Evolutionary conservation across 2,113 vertebrate genomes (phyloP).

Genomic region (Psettodes erumei): DNA sequence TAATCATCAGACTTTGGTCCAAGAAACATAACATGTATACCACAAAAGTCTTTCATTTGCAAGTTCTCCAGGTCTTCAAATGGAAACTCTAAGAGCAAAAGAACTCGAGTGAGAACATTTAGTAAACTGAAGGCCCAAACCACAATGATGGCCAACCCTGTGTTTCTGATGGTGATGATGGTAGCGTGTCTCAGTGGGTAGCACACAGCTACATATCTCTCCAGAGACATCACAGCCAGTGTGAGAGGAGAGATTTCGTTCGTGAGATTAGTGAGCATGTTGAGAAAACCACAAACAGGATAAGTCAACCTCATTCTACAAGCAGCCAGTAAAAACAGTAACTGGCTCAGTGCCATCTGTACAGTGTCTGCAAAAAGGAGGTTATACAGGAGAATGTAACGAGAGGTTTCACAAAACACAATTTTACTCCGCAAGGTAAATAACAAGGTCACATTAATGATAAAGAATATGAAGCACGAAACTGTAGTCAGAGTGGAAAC

Average conservation of each 20-base stretch:
- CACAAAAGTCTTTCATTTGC: constrained; percentile 35
- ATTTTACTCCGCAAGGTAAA: constrained; percentile 45
- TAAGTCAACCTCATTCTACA: not conserved
- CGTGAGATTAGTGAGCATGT: constrained; percentile 8
- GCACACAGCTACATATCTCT: constrained; percentile 76
- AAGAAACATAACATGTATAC: not conserved
- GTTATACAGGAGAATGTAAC: constrained; percentile 63
- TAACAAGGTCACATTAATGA: constrained; percentile 49
- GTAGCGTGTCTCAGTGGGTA: constrained; percentile 70
- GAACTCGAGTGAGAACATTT: constrained; percentile 8
- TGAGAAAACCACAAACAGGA: constrained; percentile 41
- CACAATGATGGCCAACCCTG: constrained; percentile 29
- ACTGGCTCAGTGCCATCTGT: constrained; percentile 32
- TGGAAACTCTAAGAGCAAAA: constrained; percentile 35
- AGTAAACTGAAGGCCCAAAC: constrained; percentile 62
- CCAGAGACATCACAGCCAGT: constrained; percentile 74
- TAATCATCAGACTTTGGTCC: not conserved
- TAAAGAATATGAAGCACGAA: constrained; percentile 45
- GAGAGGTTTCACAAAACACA: constrained; percentile 46
- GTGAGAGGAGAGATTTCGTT: constrained; percentile 64
- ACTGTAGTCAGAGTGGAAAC: not conserved
- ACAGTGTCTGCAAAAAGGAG: constrained; percentile 60
- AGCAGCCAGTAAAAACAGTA: constrained; percentile 38
- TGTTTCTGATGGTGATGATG: constrained; percentile 66
- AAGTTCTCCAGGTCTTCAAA: not conserved